Conservation (phyloP, 2,113 vertebrate genomes). For the Xenopus borealis region DNA sequence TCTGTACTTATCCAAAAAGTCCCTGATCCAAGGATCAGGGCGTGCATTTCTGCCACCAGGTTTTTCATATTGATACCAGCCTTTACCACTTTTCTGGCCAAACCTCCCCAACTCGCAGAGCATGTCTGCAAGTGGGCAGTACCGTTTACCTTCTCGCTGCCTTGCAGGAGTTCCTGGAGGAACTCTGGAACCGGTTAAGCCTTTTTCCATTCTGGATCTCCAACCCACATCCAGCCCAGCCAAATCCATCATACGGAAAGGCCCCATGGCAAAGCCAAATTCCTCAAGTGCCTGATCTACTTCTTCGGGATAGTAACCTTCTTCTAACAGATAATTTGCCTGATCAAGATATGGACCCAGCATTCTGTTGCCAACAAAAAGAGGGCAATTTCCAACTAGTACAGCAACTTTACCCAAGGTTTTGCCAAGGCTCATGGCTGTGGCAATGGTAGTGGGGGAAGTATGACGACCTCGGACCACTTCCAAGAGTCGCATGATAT, state of each 20-base stretch:
- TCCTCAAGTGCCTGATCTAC: constrained; percentile 79
- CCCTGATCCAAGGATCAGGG: constrained; percentile 76
- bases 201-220: constrained; percentile 70
- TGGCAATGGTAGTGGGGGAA: constrained; percentile 74
- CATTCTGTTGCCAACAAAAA: constrained; percentile 91
- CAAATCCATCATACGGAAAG: constrained; percentile 81
- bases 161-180: constrained; percentile 58
- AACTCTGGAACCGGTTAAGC: constrained; percentile 58
- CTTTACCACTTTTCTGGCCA: constrained; percentile 81
- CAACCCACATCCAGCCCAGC: constrained; percentile 79
- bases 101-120: constrained; percentile 80
- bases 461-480: constrained; percentile 75
- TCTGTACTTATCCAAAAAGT: constrained; percentile 75
- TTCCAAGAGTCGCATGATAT: constrained; percentile 86
- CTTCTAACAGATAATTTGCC: constrained; percentile 80
- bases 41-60: constrained; percentile 64
- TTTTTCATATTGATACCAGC: constrained; percentile 86
- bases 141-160: constrained; percentile 64
- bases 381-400: constrained; percentile 83
- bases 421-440: constrained; percentile 77
- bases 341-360: constrained; percentile 68
- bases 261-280: constrained; percentile 86
- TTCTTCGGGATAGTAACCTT: constrained; percentile 79
- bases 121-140: constrained; percentile 83
- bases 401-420: constrained; percentile 81